Conservation (phyloP, 2,888 invertebrate species). For the Nipponacmea schrenckii region DNA sequence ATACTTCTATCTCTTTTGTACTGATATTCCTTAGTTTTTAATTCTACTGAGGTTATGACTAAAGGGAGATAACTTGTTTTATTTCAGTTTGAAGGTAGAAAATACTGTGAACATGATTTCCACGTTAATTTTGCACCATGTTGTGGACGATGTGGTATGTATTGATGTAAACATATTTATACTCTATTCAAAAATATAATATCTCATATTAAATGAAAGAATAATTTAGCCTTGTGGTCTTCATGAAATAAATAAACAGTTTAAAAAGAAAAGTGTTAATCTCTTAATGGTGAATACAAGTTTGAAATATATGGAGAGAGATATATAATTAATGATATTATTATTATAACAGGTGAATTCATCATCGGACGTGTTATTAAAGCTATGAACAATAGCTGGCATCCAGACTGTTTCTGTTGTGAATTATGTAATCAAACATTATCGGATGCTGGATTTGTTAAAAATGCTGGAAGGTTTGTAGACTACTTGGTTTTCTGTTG, state of each 20-base stretch:
- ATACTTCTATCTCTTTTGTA: no score
- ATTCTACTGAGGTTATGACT: background rate
- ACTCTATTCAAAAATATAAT: no score
- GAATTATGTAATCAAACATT: conserved; percentile 90
- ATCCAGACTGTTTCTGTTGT: conserved; percentile 97
- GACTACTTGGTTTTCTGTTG: background rate
- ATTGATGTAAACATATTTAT: no score
- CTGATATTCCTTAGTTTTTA: no score
- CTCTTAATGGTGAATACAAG: no score
- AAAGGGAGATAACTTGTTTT: conserved; percentile 13
- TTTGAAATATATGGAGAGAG: no score
- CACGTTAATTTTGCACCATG: conserved; percentile 95
- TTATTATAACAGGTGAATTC: conserved; percentile 79
- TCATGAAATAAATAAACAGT: no score
- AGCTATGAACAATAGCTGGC: conserved; percentile 99
- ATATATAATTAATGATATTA: no score
- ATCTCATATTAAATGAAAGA: no score
- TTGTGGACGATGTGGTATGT: conserved; percentile 82
- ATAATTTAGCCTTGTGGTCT: no score
- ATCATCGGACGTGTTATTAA: conserved; percentile 99
- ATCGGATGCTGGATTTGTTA: conserved; percentile 95
- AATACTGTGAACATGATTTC: conserved; percentile 99
- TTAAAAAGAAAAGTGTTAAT: no score
- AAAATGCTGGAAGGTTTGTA: conserved; percentile 73
- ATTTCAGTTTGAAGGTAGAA: conserved; percentile 89